Evolutionary conservation across 2,888 invertebrate genomes (phyloP), one percentile per base, ranked within the genome.

Genomic region (Cheilosia soror): DNA sequence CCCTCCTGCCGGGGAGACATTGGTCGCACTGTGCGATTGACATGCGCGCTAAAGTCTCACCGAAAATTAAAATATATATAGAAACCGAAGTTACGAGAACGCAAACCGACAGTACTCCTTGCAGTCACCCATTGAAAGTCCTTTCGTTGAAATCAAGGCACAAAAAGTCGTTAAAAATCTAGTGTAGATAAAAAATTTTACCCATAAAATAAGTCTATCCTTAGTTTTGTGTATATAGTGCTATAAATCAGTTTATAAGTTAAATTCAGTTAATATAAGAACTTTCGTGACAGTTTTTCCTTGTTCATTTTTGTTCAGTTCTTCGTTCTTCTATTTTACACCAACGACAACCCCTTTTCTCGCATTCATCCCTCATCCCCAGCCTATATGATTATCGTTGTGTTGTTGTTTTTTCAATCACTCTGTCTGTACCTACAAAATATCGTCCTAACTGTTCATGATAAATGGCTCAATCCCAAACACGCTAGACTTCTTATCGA

Each of bases 391-490:
- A 92, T 92, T 92, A 90, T 92, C 90, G 91, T 92, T 81, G 87
- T 92, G 89, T 88, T 92, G 80, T 87, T 92, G 88, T 90, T 92
- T 87, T 91, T 92, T 77, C 91, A 91, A 91, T 92, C 92, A 88
- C 89, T 92, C 88, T 92, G 92, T 89, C 89, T 91, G 83, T 92
- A 90, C 87, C 91, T 92, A 82, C 92, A 92, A 89, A 91, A 90
- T 60, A 89, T 92, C 79, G 91, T 92, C 77, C 88, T 92, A 87
- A 88, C 89, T 87, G 88, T 91, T 88, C 91, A 92, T 87, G 91
- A 92, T 88, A 89, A 90, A 89, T 92, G 92, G 90, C 90, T 92
- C 83, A 92, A 92, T 87, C 90, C 91, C 13, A 88, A 88, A 78
- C 91, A 92, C 89, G 89, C 89, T 73, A 91, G 91, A 63, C 88